Conservation (phyloP, 2,888 invertebrate species). For the Cryptus armator region DNA sequence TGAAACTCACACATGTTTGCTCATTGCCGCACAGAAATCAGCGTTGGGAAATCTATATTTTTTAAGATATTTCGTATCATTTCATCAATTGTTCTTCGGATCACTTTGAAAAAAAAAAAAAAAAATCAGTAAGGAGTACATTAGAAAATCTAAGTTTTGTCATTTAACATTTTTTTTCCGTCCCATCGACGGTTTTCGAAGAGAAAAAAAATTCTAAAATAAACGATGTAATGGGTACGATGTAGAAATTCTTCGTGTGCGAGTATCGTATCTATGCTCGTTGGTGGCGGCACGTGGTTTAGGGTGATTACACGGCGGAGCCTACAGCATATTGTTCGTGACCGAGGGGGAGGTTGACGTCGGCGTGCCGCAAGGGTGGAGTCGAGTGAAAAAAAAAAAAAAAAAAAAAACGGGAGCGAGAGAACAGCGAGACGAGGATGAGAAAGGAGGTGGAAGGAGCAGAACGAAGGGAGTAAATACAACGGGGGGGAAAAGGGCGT, state of each 20-base stretch:
- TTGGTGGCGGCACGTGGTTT: slow-evolving; percentile 77
- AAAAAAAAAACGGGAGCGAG: slow-evolving; percentile 38
- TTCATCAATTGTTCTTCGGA: neutral
- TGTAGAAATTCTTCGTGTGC: slow-evolving; percentile 28
- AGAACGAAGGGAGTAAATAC: slow-evolving; percentile 64
- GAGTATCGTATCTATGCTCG: slow-evolving; percentile 41
- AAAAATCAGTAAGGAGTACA: neutral
- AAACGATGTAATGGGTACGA: slow-evolving; percentile 69
- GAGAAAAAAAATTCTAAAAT: slow-evolving; percentile 3
- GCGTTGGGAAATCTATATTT: no score
- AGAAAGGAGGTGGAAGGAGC: slow-evolving; percentile 43
- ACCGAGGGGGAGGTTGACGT: slow-evolving; percentile 62
- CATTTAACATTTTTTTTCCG: neutral
- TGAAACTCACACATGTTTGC: neutral
- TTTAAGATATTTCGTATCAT: no score
- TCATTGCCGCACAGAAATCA: no score
- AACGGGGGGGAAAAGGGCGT: slow-evolving; percentile 74
- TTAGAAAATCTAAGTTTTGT: neutral
- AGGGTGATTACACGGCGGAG: slow-evolving; percentile 79
- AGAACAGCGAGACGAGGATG: slow-evolving; percentile 29
- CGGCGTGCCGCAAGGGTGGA: slow-evolving; percentile 70
- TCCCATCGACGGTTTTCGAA: neutral
- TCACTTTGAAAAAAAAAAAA: neutral
- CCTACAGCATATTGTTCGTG: slow-evolving; percentile 79
- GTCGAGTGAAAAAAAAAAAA: slow-evolving; percentile 46